Evolutionary conservation across 2,113 vertebrate genomes (phyloP).

Genomic region (Oxyura jamaicensis): DNA sequence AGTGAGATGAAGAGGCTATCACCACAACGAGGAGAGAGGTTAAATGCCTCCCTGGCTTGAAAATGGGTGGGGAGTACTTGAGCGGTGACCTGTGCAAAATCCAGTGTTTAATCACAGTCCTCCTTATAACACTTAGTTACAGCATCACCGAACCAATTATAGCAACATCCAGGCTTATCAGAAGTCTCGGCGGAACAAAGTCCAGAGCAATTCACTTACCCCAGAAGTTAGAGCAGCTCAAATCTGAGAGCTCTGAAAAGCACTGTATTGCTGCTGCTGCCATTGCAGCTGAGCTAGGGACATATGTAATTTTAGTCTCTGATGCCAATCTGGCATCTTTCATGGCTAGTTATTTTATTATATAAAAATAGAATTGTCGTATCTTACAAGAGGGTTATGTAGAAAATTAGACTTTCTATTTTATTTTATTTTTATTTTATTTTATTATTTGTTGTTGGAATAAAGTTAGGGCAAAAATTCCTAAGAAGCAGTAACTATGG

Average conservation of each 20-base stretch:
- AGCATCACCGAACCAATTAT: conserved; percentile 16
- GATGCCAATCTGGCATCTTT: not conserved
- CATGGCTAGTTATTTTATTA: not conserved
- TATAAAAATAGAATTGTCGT: not conserved
- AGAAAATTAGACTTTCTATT: not conserved
- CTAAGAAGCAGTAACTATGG: conserved; percentile 9
- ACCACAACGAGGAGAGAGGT: not conserved
- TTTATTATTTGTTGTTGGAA: conserved; percentile 13
- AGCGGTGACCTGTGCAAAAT: not conserved
- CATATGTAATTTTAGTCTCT: conserved; percentile 36
- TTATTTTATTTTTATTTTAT: not conserved
- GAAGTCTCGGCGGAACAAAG: not conserved
- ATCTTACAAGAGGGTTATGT: not conserved
- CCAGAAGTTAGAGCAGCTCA: not conserved
- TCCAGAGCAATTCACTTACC: not conserved
- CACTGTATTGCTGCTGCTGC: not conserved
- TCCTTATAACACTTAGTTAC: not conserved
- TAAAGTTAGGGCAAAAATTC: conserved; percentile 27
- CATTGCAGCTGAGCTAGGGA: not conserved
- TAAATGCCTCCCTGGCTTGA: not conserved
- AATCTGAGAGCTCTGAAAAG: not conserved
- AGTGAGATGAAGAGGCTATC: not conserved
- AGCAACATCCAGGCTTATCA: conserved; percentile 15
- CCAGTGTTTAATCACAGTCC: not conserved
- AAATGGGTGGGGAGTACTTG: not conserved